phyloP scores from a whole-genome alignment of 2,797 vertebrate genomes.

The Salarias fasciatus region DNA sequence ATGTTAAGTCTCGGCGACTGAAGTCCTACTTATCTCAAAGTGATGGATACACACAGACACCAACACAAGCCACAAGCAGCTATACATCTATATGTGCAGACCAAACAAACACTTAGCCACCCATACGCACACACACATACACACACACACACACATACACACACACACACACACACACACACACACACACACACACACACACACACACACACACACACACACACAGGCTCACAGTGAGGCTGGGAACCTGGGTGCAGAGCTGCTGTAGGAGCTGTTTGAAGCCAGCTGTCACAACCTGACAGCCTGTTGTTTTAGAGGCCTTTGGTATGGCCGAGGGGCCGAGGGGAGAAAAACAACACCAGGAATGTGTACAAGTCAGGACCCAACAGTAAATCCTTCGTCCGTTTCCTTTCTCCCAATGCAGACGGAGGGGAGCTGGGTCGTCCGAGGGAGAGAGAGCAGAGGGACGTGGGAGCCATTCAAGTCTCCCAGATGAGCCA shows the following conservation, averaged over 20 bases:
- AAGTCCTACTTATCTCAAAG: conserved; percentile 68
- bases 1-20: conserved; percentile 62
- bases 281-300: conserved; percentile 90
- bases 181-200: conserved; percentile 4
- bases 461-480: conserved; percentile 73
- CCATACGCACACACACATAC: conserved; percentile 8
- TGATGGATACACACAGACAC: conserved; percentile 59
- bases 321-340: conserved; percentile 85
- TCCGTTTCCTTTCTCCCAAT: conserved; percentile 81
- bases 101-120: conserved; percentile 68
- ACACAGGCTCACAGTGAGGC: conserved; percentile 55
- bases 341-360: conserved; percentile 86
- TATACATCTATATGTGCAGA: conserved; percentile 63
- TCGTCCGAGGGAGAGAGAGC: conserved; percentile 67
- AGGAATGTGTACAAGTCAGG: conserved; percentile 90
- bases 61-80: conserved; percentile 30
- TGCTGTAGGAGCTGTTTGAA: conserved; percentile 88
- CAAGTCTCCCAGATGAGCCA: conserved; percentile 48
- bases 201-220: conserved; percentile 21
- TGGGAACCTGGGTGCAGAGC: conserved; percentile 82
- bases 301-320: conserved; percentile 90
- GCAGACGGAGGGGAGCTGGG: conserved; percentile 73
- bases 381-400: conserved; percentile 89
- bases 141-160: conserved; percentile 16
- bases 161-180: conserved; percentile 8